phyloP scores from a whole-genome alignment of 2,888 invertebrate genomes.

The Bombylius major region DNA sequence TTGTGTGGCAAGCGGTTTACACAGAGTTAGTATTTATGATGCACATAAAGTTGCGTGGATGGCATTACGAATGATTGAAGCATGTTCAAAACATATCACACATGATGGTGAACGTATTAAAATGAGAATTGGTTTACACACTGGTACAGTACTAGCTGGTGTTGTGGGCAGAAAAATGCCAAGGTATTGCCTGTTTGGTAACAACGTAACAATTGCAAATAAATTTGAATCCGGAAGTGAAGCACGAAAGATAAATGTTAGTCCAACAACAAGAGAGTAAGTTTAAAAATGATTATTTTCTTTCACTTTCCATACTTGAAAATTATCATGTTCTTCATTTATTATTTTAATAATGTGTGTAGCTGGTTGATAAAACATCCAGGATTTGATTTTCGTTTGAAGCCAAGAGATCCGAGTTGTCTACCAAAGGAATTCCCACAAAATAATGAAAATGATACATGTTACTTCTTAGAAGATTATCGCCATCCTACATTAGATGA shows the following conservation, averaged over 20 bases:
- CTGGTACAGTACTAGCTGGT: slow-evolving; percentile 85
- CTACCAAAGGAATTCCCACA: slow-evolving; percentile 72
- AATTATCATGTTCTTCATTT: slow-evolving; percentile 5
- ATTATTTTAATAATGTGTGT: slow-evolving; percentile 16
- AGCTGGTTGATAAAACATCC: slow-evolving; percentile 65
- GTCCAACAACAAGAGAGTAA: slow-evolving; percentile 86
- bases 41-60: slow-evolving; percentile 95
- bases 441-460: slow-evolving; percentile 63
- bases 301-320: background rate
- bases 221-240: slow-evolving; percentile 92
- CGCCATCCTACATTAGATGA: slow-evolving; percentile 53
- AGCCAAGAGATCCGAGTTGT: slow-evolving; percentile 59
- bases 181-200: slow-evolving; percentile 88
- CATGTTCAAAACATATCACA: slow-evolving; percentile 73
- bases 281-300: slow-evolving; percentile 27
- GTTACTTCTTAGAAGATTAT: slow-evolving; percentile 74
- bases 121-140: slow-evolving; percentile 94
- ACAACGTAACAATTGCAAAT: slow-evolving; percentile 89
- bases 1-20: slow-evolving; percentile 87
- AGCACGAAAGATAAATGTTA: slow-evolving; percentile 80
- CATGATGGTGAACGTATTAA: slow-evolving; percentile 86
- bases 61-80: slow-evolving; percentile 88
- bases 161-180: slow-evolving; percentile 76
- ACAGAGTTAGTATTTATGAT: slow-evolving; percentile 73
- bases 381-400: slow-evolving; percentile 57